Conservation (phyloP, 2,888 invertebrate genomes). For the Dasypogon diadema region DNA sequence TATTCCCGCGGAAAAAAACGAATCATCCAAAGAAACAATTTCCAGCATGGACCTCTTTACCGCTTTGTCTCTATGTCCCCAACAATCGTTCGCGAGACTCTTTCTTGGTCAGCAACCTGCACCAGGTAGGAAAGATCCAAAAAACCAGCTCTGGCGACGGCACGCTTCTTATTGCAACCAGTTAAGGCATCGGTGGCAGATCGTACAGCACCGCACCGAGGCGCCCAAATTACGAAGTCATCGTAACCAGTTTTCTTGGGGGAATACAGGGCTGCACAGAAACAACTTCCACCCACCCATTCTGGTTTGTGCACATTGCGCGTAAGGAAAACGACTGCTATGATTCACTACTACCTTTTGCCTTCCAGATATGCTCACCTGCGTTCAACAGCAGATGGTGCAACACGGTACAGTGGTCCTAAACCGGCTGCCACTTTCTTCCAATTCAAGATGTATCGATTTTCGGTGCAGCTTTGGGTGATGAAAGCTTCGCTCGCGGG, state of each 20-base stretch:
- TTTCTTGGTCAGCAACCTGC: slow-evolving; percentile 35
- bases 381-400: slow-evolving; percentile 20
- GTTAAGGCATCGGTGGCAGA: slow-evolving; percentile 14
- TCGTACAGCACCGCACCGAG: slow-evolving; percentile 10
- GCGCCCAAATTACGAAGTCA: slow-evolving; percentile 2
- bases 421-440: slow-evolving; percentile 1
- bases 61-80: slow-evolving; percentile 1
- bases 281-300: slow-evolving; percentile 30
- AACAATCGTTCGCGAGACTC: slow-evolving; percentile 1
- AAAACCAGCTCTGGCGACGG: slow-evolving; percentile 34
- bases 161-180: slow-evolving; percentile 26
- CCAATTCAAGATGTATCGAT: not conserved
- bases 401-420: not conserved
- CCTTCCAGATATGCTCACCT: slow-evolving; percentile 7
- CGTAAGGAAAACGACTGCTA: not conserved
- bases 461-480: not conserved
- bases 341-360: slow-evolving; percentile 14
- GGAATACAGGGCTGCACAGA: not conserved
- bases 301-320: not conserved
- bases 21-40: not conserved
- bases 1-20: not conserved
- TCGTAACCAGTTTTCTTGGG: slow-evolving; percentile 16
- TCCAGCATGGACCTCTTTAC: not conserved
- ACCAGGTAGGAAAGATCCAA: not conserved
- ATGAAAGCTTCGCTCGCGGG: not conserved